Conservation (phyloP, 2,888 invertebrate genomes). For the Ligdia adustata region DNA sequence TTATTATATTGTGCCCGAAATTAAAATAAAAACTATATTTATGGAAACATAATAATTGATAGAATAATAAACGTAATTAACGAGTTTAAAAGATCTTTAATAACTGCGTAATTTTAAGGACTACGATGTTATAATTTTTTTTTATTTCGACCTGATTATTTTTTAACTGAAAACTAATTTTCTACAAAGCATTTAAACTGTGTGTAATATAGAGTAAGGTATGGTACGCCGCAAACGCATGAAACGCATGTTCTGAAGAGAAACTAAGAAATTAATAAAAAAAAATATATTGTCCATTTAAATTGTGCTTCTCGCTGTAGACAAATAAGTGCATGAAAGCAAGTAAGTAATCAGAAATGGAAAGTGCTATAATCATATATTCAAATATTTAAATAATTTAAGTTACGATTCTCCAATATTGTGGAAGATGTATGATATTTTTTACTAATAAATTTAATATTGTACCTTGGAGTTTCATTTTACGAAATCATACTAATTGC, state of each 20-base stretch:
- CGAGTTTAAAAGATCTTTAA: conserved; percentile 41
- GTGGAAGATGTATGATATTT: conserved; percentile 85
- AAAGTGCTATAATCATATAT: conserved; percentile 81
- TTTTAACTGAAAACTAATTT: conserved; percentile 49
- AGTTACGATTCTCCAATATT: conserved; percentile 83
- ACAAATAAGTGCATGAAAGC: conserved; percentile 70
- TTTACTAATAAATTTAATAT: conserved; percentile 85
- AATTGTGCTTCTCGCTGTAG: conserved; percentile 74
- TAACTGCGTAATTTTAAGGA: conserved; percentile 36
- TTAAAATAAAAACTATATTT: conserved; percentile 75
- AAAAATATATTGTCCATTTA: conserved; percentile 46
- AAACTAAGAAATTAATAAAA: conserved; percentile 36
- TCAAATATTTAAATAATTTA: conserved; percentile 81
- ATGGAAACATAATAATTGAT: conserved; percentile 59
- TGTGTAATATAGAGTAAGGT: conserved; percentile 65
- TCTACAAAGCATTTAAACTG: conserved; percentile 71
- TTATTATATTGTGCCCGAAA: conserved; percentile 80
- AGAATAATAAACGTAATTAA: conserved; percentile 55
- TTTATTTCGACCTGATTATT: conserved; percentile 40
- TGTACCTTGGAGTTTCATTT: conserved; percentile 69
- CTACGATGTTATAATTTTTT: too few relatives aligned
- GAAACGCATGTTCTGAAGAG: conserved; percentile 48
- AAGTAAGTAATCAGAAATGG: conserved; percentile 66
- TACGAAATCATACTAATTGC: conserved; percentile 7
- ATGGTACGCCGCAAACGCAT: conserved; percentile 41